phyloP scores from a whole-genome alignment of 2,888 invertebrate genomes.

The Ptycholaimellus sp. region DNA sequence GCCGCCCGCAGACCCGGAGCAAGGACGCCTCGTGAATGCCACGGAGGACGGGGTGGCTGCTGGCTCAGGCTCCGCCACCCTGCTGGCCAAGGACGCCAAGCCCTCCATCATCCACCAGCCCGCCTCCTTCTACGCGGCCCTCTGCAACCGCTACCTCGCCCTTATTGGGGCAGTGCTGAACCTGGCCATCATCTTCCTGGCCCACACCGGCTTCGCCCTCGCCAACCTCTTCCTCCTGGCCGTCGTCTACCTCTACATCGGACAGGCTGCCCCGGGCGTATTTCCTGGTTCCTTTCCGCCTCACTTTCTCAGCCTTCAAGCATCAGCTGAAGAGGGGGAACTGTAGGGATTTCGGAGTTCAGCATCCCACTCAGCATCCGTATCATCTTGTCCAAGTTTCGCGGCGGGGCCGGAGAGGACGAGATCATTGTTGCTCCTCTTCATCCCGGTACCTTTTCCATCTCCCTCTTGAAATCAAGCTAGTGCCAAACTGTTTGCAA shows the following conservation, averaged over 20 bases:
- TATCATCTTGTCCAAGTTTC: slow-evolving; percentile 9
- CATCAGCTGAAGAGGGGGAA: background rate
- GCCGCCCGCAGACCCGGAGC: too few species aligned
- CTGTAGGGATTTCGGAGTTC: slow-evolving; percentile 8
- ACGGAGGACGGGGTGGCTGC: slow-evolving; percentile 14
- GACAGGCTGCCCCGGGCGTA: slow-evolving; percentile 75
- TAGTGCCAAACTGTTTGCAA: too few species aligned
- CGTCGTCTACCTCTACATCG: slow-evolving; percentile 73
- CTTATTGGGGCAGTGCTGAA: slow-evolving; percentile 63
- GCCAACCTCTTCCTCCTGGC: slow-evolving; percentile 55
- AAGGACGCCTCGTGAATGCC: slow-evolving; percentile 19
- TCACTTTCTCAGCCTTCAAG: background rate
- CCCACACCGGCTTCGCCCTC: slow-evolving; percentile 73
- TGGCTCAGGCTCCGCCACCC: too few species aligned
- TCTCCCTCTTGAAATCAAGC: too few species aligned
- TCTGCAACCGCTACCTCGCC: slow-evolving; percentile 82
- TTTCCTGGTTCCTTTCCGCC: slow-evolving; percentile 45
- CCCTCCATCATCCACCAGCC: slow-evolving; percentile 47
- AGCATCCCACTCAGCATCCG: slow-evolving; percentile 14
- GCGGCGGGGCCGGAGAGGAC: slow-evolving; percentile 9
- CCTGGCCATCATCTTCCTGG: slow-evolving; percentile 63
- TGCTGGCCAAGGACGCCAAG: too few species aligned
- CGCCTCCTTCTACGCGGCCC: slow-evolving; percentile 73
- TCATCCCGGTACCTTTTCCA: slow-evolving; percentile 42
- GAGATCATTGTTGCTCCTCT: slow-evolving; percentile 29